Percentiles rank a stretch among this genome's conserved stretches.
Evolutionary conservation across 1,140 invertebrate species (phyloP).

Genomic region (Drosophila neocordata): DNA sequence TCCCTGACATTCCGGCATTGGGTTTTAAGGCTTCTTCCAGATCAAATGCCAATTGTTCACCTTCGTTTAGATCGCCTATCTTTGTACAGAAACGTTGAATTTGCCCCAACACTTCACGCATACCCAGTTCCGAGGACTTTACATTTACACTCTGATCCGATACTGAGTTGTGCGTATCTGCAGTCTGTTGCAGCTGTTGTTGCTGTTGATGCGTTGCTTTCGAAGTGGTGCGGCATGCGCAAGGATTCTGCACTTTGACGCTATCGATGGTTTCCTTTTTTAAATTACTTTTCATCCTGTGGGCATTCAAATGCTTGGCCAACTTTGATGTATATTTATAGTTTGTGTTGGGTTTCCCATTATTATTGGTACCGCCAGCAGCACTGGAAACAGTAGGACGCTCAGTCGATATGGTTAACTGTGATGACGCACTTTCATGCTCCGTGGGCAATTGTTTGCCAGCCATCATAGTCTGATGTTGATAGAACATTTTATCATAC

Average conservation of each 20-base stretch:
- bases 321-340: slow-evolving; percentile 7
- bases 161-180: slow-evolving; percentile 34
- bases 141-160: slow-evolving; percentile 50
- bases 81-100: slow-evolving; percentile 66
- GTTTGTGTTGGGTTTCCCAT: neutral
- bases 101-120: slow-evolving; percentile 65
- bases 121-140: slow-evolving; percentile 65
- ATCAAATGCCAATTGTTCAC: slow-evolving; percentile 13
- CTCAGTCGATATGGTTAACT: neutral
- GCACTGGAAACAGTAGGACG: neutral
- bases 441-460: slow-evolving; percentile 28
- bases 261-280: slow-evolving; percentile 14
- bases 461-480: slow-evolving; percentile 62
- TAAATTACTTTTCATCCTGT: slow-evolving; percentile 15
- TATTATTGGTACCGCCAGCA: neutral
- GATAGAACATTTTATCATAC: slow-evolving; percentile 81
- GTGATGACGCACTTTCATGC: slow-evolving; percentile 2
- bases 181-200: neutral
- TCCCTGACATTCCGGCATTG: neutral
- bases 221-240: slow-evolving; percentile 46
- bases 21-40: slow-evolving; percentile 15
- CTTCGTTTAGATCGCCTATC: slow-evolving; percentile 44
- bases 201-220: slow-evolving; percentile 28
- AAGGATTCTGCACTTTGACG: slow-evolving; percentile 39
- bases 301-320: slow-evolving; percentile 27